Base-by-base conservation (phyloP, 2,113 vertebrate genomes). In the Oriolus oriolus region DNA sequence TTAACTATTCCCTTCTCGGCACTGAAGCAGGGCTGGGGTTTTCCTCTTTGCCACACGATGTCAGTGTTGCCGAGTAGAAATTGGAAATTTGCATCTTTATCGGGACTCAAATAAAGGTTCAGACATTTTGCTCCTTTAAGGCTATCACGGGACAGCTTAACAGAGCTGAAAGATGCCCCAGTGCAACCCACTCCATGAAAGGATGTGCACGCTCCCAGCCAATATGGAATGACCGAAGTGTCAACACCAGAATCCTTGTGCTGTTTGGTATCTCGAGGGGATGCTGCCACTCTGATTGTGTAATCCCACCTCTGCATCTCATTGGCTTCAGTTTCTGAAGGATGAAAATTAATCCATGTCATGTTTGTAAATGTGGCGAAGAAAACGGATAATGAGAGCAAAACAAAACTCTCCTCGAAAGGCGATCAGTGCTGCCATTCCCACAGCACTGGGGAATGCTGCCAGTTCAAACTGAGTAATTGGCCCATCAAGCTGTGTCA, bases 31-130 rank as follows among this genome's bases (percentile, higher is more conserved):
- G 47, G 17, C 39, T 33, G 57, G 84, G 85, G 19, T 94, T 84
- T 82, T 56, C 31, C 4, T 9, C 14, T n/a, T 18, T 82, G 50
- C 94, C 96, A 96, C 93, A 86, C 84, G 97, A 88, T 95, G 96
- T 94, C 97, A 90, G 90, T 91, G 75, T 69, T 82, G 94, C 42
- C 16, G 56, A 57, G 79, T 5, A 39, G 26, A 68, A 77, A 82
- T 10, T 20, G 42, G 11, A 53, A 39, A 28, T 33, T 13, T 31
- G 16, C 24, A 0, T 44, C 85, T 84, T 95, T 91, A 81, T 96
- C 77, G 17, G 86, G 87, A 93, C 30, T 33, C 74, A 21, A n/a
- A 78, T 75, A 65, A 69, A 59, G 59, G 16, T 6, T 37, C 59
- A 20, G 41, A n/a, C 33, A 10, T 15, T 20, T 61, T 68, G n/a